Conservation (phyloP, 1,140 invertebrate genomes). For the Lysiphlebus fabarum region DNA sequence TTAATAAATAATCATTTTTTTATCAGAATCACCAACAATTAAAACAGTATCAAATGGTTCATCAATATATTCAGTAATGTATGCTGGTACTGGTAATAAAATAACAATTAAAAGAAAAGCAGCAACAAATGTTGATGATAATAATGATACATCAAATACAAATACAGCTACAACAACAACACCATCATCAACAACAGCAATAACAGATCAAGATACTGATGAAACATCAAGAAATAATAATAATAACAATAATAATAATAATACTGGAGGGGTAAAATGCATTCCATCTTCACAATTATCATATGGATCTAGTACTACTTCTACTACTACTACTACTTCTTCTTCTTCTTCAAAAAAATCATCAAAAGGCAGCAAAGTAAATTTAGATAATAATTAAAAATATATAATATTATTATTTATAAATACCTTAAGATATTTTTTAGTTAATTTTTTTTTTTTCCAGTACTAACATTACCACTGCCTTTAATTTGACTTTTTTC, state of each 20-base stretch:
- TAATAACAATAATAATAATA: too few relatives aligned
- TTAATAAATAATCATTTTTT: constrained; percentile 9
- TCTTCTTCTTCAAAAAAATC: constrained; percentile 46
- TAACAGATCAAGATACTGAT: background rate
- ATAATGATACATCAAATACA: constrained; percentile 31
- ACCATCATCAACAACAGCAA: too few relatives aligned
- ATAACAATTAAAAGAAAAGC: constrained; percentile 78
- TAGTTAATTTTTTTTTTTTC: too few relatives aligned
- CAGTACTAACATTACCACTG: too few relatives aligned
- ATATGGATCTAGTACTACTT: constrained; percentile 45
- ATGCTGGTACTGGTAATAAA: constrained; percentile 74
- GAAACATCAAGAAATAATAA: constrained; percentile 32
- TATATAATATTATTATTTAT: constrained; percentile 4
- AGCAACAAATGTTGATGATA: constrained; percentile 48
- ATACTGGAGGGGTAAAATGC: constrained; percentile 50
- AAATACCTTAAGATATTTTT: background rate
- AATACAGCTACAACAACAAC: too few relatives aligned
- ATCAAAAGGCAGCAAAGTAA: constrained; percentile 53
- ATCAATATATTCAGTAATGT: constrained; percentile 75
- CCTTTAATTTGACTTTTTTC: background rate
- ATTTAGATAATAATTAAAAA: constrained; percentile 24
- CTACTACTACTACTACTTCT: too few relatives aligned
- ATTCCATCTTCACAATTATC: constrained; percentile 51
- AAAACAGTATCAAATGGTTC: constrained; percentile 65
- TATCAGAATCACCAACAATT: constrained; percentile 52